Conservation (phyloP, 1,140 invertebrate species). For the Schmidtea mediterranea region DNA sequence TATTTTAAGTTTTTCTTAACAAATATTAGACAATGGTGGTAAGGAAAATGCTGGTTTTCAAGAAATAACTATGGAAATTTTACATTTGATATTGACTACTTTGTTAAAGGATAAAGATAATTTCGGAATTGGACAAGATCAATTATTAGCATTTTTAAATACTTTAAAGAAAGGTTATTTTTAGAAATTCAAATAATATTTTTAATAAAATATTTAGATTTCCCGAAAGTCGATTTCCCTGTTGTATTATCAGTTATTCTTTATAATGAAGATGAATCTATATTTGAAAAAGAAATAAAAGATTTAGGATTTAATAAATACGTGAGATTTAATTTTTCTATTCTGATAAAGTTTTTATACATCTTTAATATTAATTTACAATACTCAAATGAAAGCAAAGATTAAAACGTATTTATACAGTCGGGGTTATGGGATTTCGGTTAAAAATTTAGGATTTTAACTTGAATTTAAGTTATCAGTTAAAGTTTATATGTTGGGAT, state of each 20-base stretch:
- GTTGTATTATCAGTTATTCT: conserved; percentile 56
- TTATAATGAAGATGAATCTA: conserved; percentile 38
- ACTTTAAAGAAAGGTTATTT: conserved; percentile 36
- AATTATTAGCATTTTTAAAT: conserved; percentile 48
- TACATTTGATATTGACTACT: conserved; percentile 47
- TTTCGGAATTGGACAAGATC: conserved; percentile 33
- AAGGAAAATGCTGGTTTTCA: conserved; percentile 44
- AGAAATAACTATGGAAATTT: conserved; percentile 55
- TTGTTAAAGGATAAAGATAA: conserved; percentile 31
- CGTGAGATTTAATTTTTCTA: too few relatives aligned
- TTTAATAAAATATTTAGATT: conserved; percentile 32
- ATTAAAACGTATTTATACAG: too few relatives aligned
- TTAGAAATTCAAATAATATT: background rate
- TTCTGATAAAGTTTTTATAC: too few relatives aligned
- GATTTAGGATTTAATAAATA: too few relatives aligned
- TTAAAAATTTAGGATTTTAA: too few relatives aligned
- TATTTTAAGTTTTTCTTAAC: background rate
- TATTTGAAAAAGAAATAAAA: too few relatives aligned
- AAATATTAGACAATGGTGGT: conserved; percentile 12
- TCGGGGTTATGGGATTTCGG: too few relatives aligned
- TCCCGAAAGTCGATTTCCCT: conserved; percentile 55
- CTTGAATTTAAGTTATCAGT: too few relatives aligned
- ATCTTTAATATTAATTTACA: too few relatives aligned
- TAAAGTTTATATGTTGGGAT: too few relatives aligned
- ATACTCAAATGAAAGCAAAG: too few relatives aligned